Conservation (phyloP, 2,888 invertebrate species). For the Sphecodes monilicornis region DNA sequence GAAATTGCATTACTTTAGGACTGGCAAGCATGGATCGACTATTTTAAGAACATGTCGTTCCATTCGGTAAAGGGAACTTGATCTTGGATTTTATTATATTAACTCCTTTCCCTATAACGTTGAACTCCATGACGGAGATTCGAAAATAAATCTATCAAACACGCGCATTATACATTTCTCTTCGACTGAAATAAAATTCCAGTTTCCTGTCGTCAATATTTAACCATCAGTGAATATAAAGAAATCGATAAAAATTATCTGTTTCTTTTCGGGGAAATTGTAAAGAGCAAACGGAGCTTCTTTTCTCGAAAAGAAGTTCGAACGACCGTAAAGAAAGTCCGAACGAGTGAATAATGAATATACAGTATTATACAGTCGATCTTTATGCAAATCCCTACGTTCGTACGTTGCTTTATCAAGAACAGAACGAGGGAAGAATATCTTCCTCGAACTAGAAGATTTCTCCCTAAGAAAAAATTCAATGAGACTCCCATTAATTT, state of each 20-base stretch:
- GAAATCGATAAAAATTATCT: background rate
- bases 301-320: background rate
- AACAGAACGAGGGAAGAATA: background rate
- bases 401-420: background rate
- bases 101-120: background rate
- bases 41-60: too few species aligned
- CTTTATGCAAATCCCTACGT: background rate
- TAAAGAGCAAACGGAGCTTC: background rate
- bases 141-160: background rate
- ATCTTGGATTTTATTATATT: background rate
- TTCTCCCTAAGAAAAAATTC: background rate
- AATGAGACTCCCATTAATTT: background rate
- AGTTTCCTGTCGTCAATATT: background rate
- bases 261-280: background rate
- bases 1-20: too few species aligned
- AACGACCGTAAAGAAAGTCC: background rate
- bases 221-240: background rate
- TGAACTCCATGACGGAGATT: background rate
- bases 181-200: background rate
- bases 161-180: background rate
- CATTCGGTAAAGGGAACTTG: background rate
- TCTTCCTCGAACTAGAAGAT: background rate
- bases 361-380: background rate
- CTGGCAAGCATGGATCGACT: accelerated
- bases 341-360: background rate